Evolutionary conservation across 2,888 invertebrate genomes (phyloP).

Genomic region (Zygothrica quintamaculata): DNA sequence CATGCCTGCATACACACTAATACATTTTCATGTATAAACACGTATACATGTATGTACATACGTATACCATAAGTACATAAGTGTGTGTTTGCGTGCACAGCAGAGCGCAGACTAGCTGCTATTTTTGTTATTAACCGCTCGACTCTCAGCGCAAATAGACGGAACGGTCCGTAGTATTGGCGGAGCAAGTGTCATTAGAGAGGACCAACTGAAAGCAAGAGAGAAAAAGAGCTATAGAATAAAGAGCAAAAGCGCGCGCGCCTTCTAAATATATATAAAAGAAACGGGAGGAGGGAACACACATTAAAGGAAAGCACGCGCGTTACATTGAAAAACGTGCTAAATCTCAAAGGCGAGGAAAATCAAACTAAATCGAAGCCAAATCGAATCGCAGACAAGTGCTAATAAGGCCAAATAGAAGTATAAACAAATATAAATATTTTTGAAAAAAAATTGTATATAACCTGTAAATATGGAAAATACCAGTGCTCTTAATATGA

Average conservation of each 20-base stretch:
- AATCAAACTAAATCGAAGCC: constrained; percentile 3
- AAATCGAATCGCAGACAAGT: not conserved
- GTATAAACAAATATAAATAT: constrained; percentile 40
- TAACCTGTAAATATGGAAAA: constrained; percentile 32
- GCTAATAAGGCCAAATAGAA: constrained; percentile 9
- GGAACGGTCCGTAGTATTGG: constrained; percentile 15
- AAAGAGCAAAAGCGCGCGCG: constrained; percentile 2
- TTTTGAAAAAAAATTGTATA: constrained; percentile 4
- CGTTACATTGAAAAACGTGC: constrained; percentile 66
- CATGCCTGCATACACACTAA: constrained; percentile 28
- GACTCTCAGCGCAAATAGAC: constrained; percentile 60
- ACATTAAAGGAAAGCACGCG: constrained; percentile 50
- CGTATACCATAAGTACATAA: not conserved
- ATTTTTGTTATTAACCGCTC: constrained; percentile 61
- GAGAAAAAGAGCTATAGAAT: constrained; percentile 9
- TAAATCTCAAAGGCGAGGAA: no score
- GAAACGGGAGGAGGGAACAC: constrained; percentile 2
- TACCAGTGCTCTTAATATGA: constrained; percentile 56
- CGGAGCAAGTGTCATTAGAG: constrained; percentile 18
- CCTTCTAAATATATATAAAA: not conserved
- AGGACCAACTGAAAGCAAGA: constrained; percentile 8
- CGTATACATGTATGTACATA: not conserved
- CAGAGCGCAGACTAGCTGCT: constrained; percentile 26
- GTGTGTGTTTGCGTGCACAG: constrained; percentile 24
- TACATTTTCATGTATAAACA: constrained; percentile 7